phyloP scores from a whole-genome alignment of 2,113 vertebrate species.

The Arvicanthis niloticus region DNA sequence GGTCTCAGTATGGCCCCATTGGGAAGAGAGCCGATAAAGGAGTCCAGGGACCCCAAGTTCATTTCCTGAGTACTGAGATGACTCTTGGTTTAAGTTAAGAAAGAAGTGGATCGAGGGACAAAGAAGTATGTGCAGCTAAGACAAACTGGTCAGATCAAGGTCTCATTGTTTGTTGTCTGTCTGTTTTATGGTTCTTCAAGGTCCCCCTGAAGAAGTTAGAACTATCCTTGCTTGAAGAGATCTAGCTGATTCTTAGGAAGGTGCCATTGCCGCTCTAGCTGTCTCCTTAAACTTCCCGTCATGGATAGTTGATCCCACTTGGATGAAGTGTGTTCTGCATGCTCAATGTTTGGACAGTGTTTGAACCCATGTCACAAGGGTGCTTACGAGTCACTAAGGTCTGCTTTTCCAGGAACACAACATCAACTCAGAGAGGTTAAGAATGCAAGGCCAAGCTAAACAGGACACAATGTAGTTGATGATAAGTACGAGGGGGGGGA shows the following conservation, averaged over 20 bases:
- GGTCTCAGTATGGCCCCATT: not conserved
- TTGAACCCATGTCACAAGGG: not conserved
- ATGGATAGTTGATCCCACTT: too few relatives aligned
- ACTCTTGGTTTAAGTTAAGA: not conserved
- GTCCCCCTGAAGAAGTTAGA: not conserved
- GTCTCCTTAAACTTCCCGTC: not conserved
- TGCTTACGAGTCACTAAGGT: not conserved
- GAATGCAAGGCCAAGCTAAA: not conserved
- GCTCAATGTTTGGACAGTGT: not conserved
- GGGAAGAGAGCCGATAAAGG: not conserved
- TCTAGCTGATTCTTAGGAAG: not conserved
- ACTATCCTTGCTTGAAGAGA: not conserved
- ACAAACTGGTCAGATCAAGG: too few relatives aligned
- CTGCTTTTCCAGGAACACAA: not conserved
- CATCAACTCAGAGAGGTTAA: not conserved
- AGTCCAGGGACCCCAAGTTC: not conserved
- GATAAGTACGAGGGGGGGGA: accelerated
- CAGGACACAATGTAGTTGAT: not conserved
- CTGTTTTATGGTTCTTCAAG: not conserved
- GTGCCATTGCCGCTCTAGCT: not conserved
- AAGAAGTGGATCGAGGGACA: not conserved
- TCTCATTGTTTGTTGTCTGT: too few relatives aligned
- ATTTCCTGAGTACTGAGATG: not conserved
- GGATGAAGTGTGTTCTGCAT: not conserved
- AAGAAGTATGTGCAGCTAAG: not conserved